phyloP scores from a whole-genome alignment of 2,797 vertebrate species.

The Urocyon cinereoargenteus region DNA sequence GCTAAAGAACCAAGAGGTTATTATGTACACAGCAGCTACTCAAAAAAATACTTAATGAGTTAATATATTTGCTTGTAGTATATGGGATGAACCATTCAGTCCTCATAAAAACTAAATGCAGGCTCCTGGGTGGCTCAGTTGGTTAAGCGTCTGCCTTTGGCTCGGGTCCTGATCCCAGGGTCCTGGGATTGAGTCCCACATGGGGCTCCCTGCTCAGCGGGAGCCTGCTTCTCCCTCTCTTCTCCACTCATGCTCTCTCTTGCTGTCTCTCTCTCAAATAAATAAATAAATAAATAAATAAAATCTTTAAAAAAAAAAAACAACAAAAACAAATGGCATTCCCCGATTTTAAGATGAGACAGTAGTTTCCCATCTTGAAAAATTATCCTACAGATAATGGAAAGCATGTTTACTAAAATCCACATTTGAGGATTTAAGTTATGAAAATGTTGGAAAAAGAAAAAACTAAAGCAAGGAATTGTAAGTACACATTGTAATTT shows the following conservation, averaged over 20 bases:
- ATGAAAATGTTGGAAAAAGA: constrained; percentile 10
- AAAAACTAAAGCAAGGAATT: constrained; percentile 39
- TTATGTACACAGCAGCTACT: background rate
- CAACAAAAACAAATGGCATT: constrained; percentile 24
- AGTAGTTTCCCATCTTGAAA: constrained; percentile 28
- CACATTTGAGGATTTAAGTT: background rate
- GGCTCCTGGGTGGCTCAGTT: too few species aligned
- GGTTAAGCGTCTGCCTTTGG: too few species aligned
- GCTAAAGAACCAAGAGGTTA: background rate
- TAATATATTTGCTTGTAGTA: background rate
- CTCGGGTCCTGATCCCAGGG: too few species aligned
- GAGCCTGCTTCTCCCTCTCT: too few species aligned
- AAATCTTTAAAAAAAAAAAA: background rate
- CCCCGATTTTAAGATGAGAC: constrained; percentile 26
- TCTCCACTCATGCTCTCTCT: too few species aligned
- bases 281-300: too few species aligned
- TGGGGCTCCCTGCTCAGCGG: too few species aligned
- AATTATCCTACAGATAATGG: constrained; percentile 40
- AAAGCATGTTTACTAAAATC: constrained; percentile 54
- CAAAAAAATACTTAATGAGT: constrained; percentile 35
- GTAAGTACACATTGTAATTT: too few species aligned
- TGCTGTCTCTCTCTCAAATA: too few species aligned
- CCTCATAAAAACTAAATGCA: constrained; percentile 11
- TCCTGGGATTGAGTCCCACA: too few species aligned
- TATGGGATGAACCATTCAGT: constrained; percentile 25